These are phyloP conservation scores for Meriones unguiculatus DNA, from an alignment of 2,113 vertebrate genomes.

Conservation along the genomic window DNA sequence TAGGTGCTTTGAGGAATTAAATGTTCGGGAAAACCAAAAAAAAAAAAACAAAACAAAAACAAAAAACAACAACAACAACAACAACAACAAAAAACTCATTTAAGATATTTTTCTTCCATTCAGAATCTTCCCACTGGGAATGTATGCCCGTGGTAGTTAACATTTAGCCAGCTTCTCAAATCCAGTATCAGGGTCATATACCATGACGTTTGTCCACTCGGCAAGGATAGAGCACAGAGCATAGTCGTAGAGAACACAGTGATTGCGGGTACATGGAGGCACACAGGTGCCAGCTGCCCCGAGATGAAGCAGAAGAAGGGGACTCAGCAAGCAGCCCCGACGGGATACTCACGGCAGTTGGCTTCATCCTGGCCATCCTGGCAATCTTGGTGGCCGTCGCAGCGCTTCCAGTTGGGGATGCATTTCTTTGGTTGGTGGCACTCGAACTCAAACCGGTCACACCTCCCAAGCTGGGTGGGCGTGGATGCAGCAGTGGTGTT, in stretches of 20 bases:
- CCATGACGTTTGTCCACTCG: neutral
- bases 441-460: slow-evolving; percentile 92
- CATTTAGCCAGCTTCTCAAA: neutral
- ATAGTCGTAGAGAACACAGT: too few species aligned
- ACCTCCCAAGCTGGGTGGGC: slow-evolving; percentile 85
- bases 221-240: neutral
- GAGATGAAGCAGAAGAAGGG: rapidly evolving
- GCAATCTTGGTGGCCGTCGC: slow-evolving; percentile 93
- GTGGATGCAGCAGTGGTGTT: slow-evolving; percentile 82
- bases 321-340: rapidly evolving
- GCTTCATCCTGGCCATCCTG: slow-evolving; percentile 93
- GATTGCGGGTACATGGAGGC: neutral
- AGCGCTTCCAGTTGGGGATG: slow-evolving; percentile 96
- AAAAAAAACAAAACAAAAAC: too few species aligned
- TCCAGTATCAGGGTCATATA: neutral
- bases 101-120: neutral
- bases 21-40: neutral
- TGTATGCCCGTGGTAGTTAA: neutral
- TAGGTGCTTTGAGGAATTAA: neutral
- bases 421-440: slow-evolving; percentile 92
- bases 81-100: too few species aligned
- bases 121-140: neutral
- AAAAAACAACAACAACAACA: too few species aligned
- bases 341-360: slow-evolving; percentile 92
- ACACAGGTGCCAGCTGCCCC: too few species aligned